phyloP scores from a whole-genome alignment of 2,113 vertebrate genomes.

The Toxotes jaculatrix region DNA sequence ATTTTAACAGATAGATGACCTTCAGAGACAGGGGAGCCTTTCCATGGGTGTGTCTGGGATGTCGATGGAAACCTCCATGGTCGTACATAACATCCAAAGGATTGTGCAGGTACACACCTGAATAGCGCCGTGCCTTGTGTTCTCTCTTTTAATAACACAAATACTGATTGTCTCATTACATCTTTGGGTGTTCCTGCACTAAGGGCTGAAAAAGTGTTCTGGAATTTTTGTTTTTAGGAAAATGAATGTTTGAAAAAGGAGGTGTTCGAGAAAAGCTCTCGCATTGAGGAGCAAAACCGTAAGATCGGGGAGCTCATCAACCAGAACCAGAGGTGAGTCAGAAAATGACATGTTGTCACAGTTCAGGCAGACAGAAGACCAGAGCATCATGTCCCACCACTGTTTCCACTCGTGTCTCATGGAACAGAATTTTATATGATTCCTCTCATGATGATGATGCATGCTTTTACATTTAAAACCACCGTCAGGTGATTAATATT shows the following conservation, averaged over 20 bases:
- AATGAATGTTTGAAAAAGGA: slow-evolving; percentile 98
- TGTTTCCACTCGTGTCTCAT: background rate
- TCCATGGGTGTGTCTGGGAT: slow-evolving; percentile 85
- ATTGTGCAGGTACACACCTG: slow-evolving; percentile 91
- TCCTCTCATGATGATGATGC: too few species aligned
- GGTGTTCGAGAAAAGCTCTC: slow-evolving; percentile 94
- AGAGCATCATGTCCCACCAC: background rate
- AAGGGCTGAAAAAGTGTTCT: background rate
- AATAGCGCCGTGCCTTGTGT: accelerated
- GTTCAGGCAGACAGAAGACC: too few species aligned
- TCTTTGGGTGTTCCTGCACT: background rate
- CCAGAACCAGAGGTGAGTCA: slow-evolving; percentile 93
- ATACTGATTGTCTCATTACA: background rate
- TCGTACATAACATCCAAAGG: slow-evolving; percentile 94
- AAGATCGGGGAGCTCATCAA: slow-evolving; percentile 96
- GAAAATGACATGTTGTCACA: background rate
- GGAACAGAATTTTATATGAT: background rate
- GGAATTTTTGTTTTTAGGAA: slow-evolving; percentile 85
- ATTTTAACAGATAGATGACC: slow-evolving; percentile 87
- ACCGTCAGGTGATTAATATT: background rate
- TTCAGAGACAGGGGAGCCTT: slow-evolving; percentile 87
- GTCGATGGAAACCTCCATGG: slow-evolving; percentile 95
- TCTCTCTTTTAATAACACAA: background rate
- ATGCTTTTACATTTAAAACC: background rate
- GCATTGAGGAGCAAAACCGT: slow-evolving; percentile 95